phyloP scores from a whole-genome alignment of 2,797 vertebrate genomes.

The Labeo calbasu region DNA sequence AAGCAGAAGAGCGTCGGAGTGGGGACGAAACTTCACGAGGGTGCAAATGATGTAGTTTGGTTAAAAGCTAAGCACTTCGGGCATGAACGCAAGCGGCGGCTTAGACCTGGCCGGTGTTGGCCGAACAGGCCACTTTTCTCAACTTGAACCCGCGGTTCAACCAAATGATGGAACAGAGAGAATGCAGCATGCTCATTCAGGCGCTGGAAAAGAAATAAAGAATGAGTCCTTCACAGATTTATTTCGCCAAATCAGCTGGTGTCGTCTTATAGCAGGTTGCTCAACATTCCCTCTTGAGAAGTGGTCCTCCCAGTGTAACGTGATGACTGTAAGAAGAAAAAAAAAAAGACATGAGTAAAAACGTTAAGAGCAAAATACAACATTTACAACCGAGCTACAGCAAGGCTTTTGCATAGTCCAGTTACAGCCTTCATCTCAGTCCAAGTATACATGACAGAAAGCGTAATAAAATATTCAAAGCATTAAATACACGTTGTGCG shows the following conservation, averaged over 20 bases:
- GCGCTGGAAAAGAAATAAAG: constrained; percentile 57
- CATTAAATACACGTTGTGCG: neutral
- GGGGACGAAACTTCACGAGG: constrained; percentile 52
- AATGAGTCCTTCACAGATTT: constrained; percentile 54
- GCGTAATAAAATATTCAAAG: neutral
- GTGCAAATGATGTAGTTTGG: constrained; percentile 43
- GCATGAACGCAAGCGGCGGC: constrained; percentile 40
- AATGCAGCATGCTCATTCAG: constrained; percentile 87
- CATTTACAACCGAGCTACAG: neutral
- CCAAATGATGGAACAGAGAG: constrained; percentile 90
- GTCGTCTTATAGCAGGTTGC: constrained; percentile 48
- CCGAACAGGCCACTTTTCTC: constrained; percentile 79
- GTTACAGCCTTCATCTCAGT: neutral
- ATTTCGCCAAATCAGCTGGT: constrained; percentile 49
- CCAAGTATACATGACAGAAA: neutral
- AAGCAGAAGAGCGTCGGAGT: constrained; percentile 30
- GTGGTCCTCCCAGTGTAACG: constrained; percentile 43
- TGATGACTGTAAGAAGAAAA: neutral
- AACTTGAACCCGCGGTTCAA: constrained; percentile 88
- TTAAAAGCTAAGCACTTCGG: constrained; percentile 51
- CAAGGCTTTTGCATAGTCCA: neutral
- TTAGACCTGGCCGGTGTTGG: constrained; percentile 77
- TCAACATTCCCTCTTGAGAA: constrained; percentile 26
- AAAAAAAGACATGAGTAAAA: neutral
- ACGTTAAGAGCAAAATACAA: constrained; percentile 15